Percentiles rank a stretch among this genome's conserved stretches.
Evolutionary conservation across 2,113 vertebrate species (phyloP).

Genomic region (Tautogolabrus adspersus): DNA sequence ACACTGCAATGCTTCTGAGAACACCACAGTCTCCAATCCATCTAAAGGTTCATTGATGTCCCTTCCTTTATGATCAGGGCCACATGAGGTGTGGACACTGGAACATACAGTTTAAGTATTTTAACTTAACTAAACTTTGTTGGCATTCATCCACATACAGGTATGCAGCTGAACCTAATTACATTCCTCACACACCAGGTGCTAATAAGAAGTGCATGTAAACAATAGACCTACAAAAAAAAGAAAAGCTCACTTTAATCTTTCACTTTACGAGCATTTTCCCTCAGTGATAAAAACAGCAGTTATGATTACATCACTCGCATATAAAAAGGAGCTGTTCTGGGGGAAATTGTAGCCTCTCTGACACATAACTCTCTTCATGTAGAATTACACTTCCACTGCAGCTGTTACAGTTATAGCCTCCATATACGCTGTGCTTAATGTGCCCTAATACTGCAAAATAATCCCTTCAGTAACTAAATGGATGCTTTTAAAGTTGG

Average conservation of each 20-base stretch:
- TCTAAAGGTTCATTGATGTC: not conserved
- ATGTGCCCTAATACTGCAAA: conserved; percentile 18
- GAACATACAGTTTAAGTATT: not conserved
- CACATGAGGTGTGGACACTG: not conserved
- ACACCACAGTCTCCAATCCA: not conserved
- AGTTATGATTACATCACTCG: not conserved
- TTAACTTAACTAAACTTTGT: not conserved
- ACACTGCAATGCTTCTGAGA: not conserved
- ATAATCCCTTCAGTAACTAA: conserved; percentile 11
- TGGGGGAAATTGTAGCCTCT: not conserved
- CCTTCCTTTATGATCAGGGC: not conserved
- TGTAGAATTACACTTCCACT: conserved; percentile 7
- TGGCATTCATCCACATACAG: too few species aligned
- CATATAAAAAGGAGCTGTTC: not conserved
- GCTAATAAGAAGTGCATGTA: too few species aligned
- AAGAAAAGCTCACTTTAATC: not conserved
- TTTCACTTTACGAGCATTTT: not conserved
- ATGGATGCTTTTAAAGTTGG: conserved; percentile 21
- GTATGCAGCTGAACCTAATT: too few species aligned
- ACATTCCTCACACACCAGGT: too few species aligned
- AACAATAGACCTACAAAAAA: too few species aligned
- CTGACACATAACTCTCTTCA: conserved; percentile 1
- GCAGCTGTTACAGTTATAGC: conserved; percentile 5
- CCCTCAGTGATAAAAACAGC: too few species aligned
- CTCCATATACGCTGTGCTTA: not conserved